These are phyloP conservation scores for Psammodynastes pulverulentus DNA, from an alignment of 2,113 vertebrate genomes.

Conservation along the genomic window DNA sequence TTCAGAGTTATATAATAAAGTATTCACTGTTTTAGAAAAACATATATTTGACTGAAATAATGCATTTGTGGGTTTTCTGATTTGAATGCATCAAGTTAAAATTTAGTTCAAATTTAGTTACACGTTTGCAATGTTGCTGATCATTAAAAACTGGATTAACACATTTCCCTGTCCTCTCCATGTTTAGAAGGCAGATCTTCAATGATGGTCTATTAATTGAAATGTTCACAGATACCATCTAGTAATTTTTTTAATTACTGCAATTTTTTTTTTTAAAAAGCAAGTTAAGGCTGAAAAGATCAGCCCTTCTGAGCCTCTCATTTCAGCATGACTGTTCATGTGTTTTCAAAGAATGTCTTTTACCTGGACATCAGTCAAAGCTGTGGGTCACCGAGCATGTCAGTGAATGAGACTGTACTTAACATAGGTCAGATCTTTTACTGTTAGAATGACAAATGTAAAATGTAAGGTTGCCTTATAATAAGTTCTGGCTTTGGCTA, in stretches of 20 bases:
- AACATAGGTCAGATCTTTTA: background rate
- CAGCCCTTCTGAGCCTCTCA: background rate
- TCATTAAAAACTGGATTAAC: background rate
- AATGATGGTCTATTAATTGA: background rate
- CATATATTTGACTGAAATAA: background rate
- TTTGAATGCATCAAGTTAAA: background rate
- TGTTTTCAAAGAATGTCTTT: background rate
- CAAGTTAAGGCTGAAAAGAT: background rate
- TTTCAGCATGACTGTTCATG: background rate
- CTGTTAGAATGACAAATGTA: background rate
- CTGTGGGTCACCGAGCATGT: background rate
- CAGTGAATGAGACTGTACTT: background rate
- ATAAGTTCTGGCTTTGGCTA: background rate
- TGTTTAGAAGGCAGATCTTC: background rate
- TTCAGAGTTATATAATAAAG: background rate
- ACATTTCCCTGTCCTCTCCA: background rate
- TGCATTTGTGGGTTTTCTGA: background rate
- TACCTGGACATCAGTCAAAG: background rate
- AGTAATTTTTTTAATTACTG: background rate
- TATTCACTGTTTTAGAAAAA: background rate
- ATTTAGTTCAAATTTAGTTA: background rate
- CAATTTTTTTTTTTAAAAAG: background rate
- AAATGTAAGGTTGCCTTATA: background rate
- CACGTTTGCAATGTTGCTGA: background rate
- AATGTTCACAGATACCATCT: background rate